Conservation (phyloP, 2,113 vertebrate species). For the Myanophis thanlyinensis region DNA sequence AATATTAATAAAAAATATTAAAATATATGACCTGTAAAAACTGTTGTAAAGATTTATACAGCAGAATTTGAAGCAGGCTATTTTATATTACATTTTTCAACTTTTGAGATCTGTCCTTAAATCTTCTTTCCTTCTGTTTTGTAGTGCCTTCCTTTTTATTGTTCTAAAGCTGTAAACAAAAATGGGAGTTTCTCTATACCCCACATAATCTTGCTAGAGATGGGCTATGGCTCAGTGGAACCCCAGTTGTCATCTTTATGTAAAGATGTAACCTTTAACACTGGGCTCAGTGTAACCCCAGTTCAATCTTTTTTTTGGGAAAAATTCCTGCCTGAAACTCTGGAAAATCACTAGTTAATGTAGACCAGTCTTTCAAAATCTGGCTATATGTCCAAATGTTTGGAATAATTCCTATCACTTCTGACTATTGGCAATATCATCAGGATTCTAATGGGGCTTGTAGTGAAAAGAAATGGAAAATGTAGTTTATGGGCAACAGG, state of each 20-base stretch:
- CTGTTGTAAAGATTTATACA: background rate
- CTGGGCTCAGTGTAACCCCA: no score
- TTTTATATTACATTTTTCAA: background rate
- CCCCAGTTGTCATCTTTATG: background rate
- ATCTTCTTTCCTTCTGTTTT: background rate
- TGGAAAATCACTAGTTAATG: background rate
- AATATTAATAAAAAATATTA: background rate
- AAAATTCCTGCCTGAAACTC: background rate
- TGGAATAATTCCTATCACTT: background rate
- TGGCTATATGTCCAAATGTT: background rate
- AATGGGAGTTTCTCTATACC: background rate
- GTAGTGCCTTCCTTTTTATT: background rate
- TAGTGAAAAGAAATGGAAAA: background rate
- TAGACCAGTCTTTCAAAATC: background rate
- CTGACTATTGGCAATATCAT: background rate
- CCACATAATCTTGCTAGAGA: background rate
- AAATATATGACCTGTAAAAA: background rate
- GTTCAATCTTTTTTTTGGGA: background rate
- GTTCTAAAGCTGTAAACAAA: background rate
- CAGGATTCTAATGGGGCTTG: background rate
- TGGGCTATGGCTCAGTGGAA: no score
- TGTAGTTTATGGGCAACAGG: background rate
- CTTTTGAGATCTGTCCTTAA: background rate
- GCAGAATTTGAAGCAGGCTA: background rate
- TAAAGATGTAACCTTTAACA: no score